Percentiles rank a stretch among this genome's conserved stretches.
Conservation (phyloP, 1,140 invertebrate species). For the Drosophila lini region DNA sequence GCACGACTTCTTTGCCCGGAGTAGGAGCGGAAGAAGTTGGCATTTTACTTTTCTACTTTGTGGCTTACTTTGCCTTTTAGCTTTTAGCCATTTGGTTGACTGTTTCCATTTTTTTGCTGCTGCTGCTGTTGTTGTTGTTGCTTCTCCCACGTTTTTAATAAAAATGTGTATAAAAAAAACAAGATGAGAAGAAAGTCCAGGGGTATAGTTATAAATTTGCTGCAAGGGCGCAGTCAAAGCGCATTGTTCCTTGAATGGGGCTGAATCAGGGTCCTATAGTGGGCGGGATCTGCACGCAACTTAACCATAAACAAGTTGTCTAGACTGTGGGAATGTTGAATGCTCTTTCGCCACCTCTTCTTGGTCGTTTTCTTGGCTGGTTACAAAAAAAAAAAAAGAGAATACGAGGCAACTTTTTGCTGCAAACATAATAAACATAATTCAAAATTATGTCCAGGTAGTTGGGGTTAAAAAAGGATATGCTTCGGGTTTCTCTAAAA, state of each 20-base stretch:
- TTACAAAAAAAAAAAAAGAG: conserved; percentile 13
- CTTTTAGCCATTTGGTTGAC: conserved; percentile 77
- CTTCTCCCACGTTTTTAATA: conserved; percentile 62
- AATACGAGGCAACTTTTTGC: conserved; percentile 42
- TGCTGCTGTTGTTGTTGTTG: neutral
- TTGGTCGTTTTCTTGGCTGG: conserved; percentile 11
- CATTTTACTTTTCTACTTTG: conserved; percentile 81
- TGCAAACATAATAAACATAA: conserved; percentile 56
- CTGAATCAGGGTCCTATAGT: conserved; percentile 29
- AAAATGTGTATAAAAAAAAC: conserved; percentile 53
- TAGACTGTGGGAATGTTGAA: conserved; percentile 62
- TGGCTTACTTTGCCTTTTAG: conserved; percentile 80
- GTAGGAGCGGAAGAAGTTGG: conserved; percentile 62
- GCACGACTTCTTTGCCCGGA: conserved; percentile 50
- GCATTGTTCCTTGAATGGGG: conserved; percentile 60
- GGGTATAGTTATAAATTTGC: conserved; percentile 81
- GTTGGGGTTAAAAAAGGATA: conserved; percentile 30
- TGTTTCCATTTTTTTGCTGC: conserved; percentile 22
- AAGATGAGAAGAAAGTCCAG: conserved; percentile 12
- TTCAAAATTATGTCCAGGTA: conserved; percentile 49
- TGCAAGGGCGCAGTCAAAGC: conserved; percentile 67
- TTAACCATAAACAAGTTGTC: conserved; percentile 78
- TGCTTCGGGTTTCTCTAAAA: neutral
- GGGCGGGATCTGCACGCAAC: conserved; percentile 69
- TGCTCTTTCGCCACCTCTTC: conserved; percentile 55